Evolutionary conservation across 2,888 invertebrate genomes (phyloP), one percentile per base, ranked within the genome.

Genomic region (Periphyllus acericola): DNA sequence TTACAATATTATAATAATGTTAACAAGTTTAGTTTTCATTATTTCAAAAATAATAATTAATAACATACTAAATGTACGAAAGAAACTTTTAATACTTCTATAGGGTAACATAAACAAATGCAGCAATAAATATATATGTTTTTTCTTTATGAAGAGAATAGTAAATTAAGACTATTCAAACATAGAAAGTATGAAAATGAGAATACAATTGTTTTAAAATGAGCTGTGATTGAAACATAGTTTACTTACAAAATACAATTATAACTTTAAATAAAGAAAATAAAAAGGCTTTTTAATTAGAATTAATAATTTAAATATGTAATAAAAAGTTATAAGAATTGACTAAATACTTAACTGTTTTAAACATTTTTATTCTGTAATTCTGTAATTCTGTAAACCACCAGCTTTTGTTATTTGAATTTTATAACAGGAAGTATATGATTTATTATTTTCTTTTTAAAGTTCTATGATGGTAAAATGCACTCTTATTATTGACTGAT

Each of bases 1-100:
- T 60, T 81, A 81, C 81, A 87, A 81, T 86, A 86, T 72, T 36
- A 83, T 80, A 80, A 55, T 80, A 66, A 87, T 80, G 46, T 87
- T 66, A 87, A 87, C 87, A 81, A 87, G 17, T 81, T 81, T 72
- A 80, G 81, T 80, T 81, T 74, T 32, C 60, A 8, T 40, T 40
- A 71, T 81, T 60, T 21, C 17, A 40, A 60, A 71, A 36, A 81
- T 66, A 66, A 87, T 81, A 74, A 66, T 32, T 55, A 80, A 83
- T 74, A 74, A 85, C 32, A 71, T 84, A 14, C 25, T 84, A 84
- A 75, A 76, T n/a, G n/a, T 85, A 79, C 14, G 71, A 79, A 85
- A 79, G 21, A 79, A 52, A 68, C 5, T 25, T 84, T 19, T 72
- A 78, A 85, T 78, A 85, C 68, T 66, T 78, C 36, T 78, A 52